phyloP scores from a whole-genome alignment of 2,888 invertebrate species.

The Hypercompe scribonia region DNA sequence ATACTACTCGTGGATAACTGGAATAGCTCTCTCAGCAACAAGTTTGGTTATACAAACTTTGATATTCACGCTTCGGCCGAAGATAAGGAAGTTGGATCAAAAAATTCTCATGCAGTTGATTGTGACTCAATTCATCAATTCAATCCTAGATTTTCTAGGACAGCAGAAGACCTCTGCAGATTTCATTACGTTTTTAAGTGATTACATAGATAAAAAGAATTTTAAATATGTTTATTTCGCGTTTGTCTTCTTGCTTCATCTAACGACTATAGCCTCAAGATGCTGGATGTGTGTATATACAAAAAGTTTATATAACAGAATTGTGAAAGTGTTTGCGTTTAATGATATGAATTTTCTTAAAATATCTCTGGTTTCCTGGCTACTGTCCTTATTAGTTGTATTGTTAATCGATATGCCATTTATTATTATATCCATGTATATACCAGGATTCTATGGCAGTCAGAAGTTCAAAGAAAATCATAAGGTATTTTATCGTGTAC shows the following conservation, averaged over 20 bases:
- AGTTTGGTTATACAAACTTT: conserved; percentile 3
- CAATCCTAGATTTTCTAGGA: neutral
- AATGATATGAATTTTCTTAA: neutral
- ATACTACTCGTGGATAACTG: neutral
- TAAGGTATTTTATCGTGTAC: neutral
- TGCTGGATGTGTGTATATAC: neutral
- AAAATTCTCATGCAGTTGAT: conserved; percentile 5
- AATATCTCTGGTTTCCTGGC: neutral
- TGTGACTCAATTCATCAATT: neutral
- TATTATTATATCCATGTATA: neutral
- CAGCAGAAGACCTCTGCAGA: neutral
- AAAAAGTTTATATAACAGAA: neutral
- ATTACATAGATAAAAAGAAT: neutral
- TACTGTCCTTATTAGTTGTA: neutral
- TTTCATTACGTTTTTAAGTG: neutral
- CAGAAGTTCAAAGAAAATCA: neutral
- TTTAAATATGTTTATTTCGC: neutral
- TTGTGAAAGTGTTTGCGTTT: neutral
- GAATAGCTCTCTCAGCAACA: neutral
- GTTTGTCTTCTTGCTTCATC: neutral
- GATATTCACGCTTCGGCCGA: neutral
- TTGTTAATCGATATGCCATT: neutral
- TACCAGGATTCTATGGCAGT: neutral
- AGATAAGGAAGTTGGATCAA: neutral
- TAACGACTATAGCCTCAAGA: neutral